Percentiles rank a stretch among this genome's conserved stretches.
Conservation (phyloP, 2,888 invertebrate species). For the Cheilosia vernalis region DNA sequence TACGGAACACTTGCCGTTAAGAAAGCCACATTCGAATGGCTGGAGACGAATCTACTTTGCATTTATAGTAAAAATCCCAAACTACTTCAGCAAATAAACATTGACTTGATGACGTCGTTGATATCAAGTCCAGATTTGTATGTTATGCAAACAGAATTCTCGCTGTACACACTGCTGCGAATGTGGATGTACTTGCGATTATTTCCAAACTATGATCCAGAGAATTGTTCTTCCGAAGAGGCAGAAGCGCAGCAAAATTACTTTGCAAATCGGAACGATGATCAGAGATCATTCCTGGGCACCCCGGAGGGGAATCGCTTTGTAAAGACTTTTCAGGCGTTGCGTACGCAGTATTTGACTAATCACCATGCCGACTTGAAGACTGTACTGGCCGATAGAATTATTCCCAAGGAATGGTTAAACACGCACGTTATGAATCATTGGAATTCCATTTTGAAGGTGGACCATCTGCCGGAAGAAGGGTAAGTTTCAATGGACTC, state of each 20-base stretch:
- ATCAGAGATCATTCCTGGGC: conserved; percentile 85
- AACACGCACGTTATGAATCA: conserved; percentile 87
- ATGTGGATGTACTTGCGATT: conserved; percentile 87
- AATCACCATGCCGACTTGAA: conserved; percentile 89
- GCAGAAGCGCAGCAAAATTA: conserved; percentile 79
- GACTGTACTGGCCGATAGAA: conserved; percentile 87
- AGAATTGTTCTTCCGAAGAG: conserved; percentile 76
- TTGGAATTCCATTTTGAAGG: conserved; percentile 88
- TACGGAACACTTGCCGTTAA: conserved; percentile 88
- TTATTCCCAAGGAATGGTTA: conserved; percentile 89
- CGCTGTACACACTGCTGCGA: conserved; percentile 88
- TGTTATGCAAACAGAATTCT: conserved; percentile 91
- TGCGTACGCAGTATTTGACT: conserved; percentile 88
- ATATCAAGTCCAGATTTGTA: conserved; percentile 87
- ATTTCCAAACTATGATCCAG: conserved; percentile 84
- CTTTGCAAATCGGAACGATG: conserved; percentile 80
- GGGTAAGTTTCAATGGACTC: conserved; percentile 84
- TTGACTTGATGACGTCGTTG: conserved; percentile 87
- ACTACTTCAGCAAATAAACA: conserved; percentile 86
- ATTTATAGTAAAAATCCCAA: conserved; percentile 85
- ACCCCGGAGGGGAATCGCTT: conserved; percentile 86
- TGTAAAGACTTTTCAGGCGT: conserved; percentile 86
- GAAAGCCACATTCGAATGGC: conserved; percentile 87
- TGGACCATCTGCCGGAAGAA: conserved; percentile 88
- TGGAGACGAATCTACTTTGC: conserved; percentile 87